Percentiles rank a stretch among this genome's conserved stretches.
These are phyloP conservation scores for Berghia stephanieae DNA, from an alignment of 1,140 invertebrate species.

Conservation along the genomic window DNA sequence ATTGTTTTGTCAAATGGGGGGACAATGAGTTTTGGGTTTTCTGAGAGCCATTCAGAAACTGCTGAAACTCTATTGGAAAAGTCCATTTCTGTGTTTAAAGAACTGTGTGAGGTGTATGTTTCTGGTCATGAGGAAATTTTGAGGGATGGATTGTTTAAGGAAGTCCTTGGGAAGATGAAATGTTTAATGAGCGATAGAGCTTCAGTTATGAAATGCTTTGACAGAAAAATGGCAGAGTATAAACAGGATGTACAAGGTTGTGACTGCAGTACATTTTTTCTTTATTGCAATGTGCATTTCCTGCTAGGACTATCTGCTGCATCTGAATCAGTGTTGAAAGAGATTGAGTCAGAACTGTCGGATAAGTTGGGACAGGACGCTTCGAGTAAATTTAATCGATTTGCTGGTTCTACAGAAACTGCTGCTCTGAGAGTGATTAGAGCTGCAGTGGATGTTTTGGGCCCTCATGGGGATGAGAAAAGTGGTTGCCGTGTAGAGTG, in stretches of 20 bases:
- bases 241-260: background rate
- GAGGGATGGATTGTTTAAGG: too few species aligned
- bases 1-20: too few species aligned
- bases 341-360: background rate
- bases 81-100: background rate
- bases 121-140: slow-evolving; percentile 10
- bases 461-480: background rate
- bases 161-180: slow-evolving; percentile 13
- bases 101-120: background rate
- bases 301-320: background rate
- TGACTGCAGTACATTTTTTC: background rate
- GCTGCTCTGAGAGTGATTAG: background rate
- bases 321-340: background rate
- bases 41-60: too few species aligned
- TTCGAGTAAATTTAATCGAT: background rate
- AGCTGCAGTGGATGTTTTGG: background rate
- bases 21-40: too few species aligned
- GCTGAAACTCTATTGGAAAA: slow-evolving; percentile 3
- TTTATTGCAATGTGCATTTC: background rate
- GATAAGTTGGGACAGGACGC: background rate
- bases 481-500: background rate
- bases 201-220: slow-evolving; percentile 12
- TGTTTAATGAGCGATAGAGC: slow-evolving; percentile 12
- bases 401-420: background rate
- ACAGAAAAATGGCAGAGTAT: background rate